Conservation (phyloP, 2,888 invertebrate species). For the Tinea pellionella region DNA sequence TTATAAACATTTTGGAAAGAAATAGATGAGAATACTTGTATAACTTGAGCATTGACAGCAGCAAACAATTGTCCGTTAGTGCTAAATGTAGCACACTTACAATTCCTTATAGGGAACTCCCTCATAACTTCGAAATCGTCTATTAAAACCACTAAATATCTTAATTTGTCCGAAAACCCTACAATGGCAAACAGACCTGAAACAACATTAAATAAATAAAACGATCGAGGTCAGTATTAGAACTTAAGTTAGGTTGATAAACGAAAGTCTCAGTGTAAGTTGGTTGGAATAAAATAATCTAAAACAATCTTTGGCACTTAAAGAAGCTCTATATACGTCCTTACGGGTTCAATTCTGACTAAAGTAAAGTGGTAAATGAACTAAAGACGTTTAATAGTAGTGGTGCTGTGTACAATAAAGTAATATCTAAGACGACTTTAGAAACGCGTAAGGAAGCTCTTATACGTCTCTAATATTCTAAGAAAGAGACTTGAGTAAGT, state of each 20-base stretch:
- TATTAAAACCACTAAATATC: conserved; percentile 88
- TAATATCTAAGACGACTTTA: too few relatives aligned
- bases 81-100: conserved; percentile 84
- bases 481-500: too few relatives aligned
- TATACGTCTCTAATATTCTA: too few relatives aligned
- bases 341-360: too few relatives aligned
- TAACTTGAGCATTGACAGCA: conserved; percentile 87
- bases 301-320: too few relatives aligned
- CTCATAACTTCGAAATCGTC: conserved; percentile 84
- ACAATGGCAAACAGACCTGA: conserved; percentile 86
- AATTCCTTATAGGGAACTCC: conserved; percentile 80
- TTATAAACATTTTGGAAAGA: conserved; percentile 80
- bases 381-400: too few relatives aligned
- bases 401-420: too few relatives aligned
- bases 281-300: neutral
- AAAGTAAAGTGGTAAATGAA: too few relatives aligned
- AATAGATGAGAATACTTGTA: conserved; percentile 86
- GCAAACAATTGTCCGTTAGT: conserved; percentile 91
- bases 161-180: conserved; percentile 91
- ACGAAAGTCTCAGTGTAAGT: too few relatives aligned
- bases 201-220: conserved; percentile 17
- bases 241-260: too few relatives aligned
- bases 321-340: too few relatives aligned
- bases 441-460: too few relatives aligned
- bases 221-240: neutral